Percentiles rank a stretch among this genome's conserved stretches.
phyloP scores from a whole-genome alignment of 2,797 vertebrate species.

The Acestrorhynchus altus region DNA sequence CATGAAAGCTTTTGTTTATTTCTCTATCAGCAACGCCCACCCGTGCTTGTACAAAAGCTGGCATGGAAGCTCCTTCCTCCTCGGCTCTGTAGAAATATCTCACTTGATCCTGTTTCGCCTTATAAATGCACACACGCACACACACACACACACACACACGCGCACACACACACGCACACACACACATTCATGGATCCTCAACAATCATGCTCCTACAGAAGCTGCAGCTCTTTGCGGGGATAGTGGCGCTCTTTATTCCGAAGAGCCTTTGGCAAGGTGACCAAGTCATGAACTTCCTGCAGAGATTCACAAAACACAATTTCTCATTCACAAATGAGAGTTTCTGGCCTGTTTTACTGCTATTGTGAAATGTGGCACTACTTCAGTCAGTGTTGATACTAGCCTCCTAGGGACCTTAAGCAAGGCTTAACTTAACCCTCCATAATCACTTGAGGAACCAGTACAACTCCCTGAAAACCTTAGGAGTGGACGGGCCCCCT shows the following conservation, averaged over 20 bases:
- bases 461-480: too few relatives aligned
- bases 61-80: slow-evolving; percentile 44
- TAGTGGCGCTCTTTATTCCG: not conserved
- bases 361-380: too few relatives aligned
- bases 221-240: not conserved
- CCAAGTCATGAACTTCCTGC: not conserved
- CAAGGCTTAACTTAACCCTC: too few relatives aligned
- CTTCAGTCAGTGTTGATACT: too few relatives aligned
- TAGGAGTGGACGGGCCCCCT: too few relatives aligned
- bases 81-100: slow-evolving; percentile 28
- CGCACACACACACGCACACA: slow-evolving; percentile 25
- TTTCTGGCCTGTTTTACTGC: too few relatives aligned
- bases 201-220: slow-evolving; percentile 18
- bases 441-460: too few relatives aligned
- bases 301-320: too few relatives aligned
- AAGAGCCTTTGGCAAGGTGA: slow-evolving; percentile 2
- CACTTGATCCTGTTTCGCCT: slow-evolving; percentile 20
- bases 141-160: slow-evolving; percentile 14
- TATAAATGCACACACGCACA: slow-evolving; percentile 33
- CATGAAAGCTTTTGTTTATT: slow-evolving; percentile 71
- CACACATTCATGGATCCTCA: not conserved
- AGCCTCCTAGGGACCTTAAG: too few relatives aligned
- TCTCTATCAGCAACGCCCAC: slow-evolving; percentile 54
- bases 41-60: slow-evolving; percentile 39
- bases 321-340: too few relatives aligned